These are phyloP conservation scores for Micromys minutus DNA, from an alignment of 2,113 vertebrate genomes.

Conservation along the genomic window DNA sequence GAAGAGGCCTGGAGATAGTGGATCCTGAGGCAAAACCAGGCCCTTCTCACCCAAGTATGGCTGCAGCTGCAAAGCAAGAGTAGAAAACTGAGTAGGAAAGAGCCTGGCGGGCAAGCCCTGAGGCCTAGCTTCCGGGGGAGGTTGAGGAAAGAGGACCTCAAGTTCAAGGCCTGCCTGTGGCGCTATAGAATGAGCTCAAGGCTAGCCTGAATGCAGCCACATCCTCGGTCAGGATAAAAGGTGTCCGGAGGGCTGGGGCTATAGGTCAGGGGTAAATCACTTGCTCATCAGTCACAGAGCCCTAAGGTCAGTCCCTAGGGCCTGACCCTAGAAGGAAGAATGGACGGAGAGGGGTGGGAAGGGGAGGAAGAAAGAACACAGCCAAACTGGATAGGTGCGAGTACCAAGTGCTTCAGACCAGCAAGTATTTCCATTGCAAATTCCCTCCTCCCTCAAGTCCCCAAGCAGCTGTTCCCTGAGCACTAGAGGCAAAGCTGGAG, in stretches of 20 bases:
- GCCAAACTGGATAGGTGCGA: background rate
- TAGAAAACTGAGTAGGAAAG: background rate
- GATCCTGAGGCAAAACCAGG: background rate
- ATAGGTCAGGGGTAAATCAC: background rate
- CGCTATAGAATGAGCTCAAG: background rate
- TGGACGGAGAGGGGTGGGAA: background rate
- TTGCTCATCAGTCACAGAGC: background rate
- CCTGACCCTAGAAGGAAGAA: background rate
- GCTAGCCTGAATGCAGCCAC: too few species aligned
- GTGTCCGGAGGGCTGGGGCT: too few species aligned
- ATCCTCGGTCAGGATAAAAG: background rate
- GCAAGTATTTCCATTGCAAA: slow-evolving; percentile 68
- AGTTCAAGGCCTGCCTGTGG: background rate
- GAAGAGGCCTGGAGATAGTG: background rate
- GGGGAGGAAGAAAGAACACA: background rate
- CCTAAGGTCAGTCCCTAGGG: background rate
- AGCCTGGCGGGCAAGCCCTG: background rate
- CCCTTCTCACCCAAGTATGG: background rate
- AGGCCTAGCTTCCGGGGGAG: background rate
- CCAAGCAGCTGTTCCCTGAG: slow-evolving; percentile 67
- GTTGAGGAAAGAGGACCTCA: background rate
- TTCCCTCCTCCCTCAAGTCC: slow-evolving; percentile 32
- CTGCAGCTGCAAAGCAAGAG: slow-evolving; percentile 8
- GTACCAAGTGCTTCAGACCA: slow-evolving; percentile 37
- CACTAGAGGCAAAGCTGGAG: slow-evolving; percentile 53